Conservation (phyloP, 2,113 vertebrate genomes). For the Percopsis transmontana region DNA sequence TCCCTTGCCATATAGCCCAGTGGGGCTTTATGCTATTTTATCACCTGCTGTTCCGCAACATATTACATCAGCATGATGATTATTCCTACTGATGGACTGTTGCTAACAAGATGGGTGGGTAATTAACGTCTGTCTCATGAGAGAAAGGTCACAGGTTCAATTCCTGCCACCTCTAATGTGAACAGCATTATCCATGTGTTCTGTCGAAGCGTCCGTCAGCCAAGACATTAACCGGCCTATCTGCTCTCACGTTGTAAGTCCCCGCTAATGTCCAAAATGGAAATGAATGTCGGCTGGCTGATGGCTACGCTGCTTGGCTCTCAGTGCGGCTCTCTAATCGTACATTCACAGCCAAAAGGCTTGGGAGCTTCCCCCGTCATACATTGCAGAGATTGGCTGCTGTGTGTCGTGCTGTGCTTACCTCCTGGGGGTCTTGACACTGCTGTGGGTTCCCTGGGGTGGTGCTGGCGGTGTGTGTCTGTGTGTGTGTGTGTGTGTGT, state of each 20-base stretch:
- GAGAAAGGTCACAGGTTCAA: neutral
- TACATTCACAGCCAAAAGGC: slow-evolving; percentile 31
- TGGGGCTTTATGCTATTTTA: too few species aligned
- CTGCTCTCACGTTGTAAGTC: neutral
- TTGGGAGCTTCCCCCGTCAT: slow-evolving; percentile 18
- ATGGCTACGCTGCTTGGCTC: neutral
- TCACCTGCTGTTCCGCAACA: neutral
- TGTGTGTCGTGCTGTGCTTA: slow-evolving; percentile 15
- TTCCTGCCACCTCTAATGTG: neutral
- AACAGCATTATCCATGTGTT: neutral
- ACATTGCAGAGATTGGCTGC: too few species aligned
- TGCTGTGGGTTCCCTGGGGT: slow-evolving; percentile 28
- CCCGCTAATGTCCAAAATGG: slow-evolving; percentile 6
- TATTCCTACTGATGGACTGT: neutral
- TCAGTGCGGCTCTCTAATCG: slow-evolving; percentile 3
- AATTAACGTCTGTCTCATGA: neutral
- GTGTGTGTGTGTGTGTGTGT: too few species aligned
- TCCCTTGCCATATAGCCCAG: too few species aligned
- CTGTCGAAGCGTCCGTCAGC: slow-evolving; percentile 16
- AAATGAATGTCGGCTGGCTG: slow-evolving; percentile 23
- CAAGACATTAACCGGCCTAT: neutral
- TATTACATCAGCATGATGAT: neutral
- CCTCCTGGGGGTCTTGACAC: slow-evolving; percentile 30
- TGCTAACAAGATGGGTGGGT: neutral
- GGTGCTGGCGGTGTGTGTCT: too few species aligned